phyloP scores from a whole-genome alignment of 2,797 vertebrate species.

The Acanthornis magna region DNA sequence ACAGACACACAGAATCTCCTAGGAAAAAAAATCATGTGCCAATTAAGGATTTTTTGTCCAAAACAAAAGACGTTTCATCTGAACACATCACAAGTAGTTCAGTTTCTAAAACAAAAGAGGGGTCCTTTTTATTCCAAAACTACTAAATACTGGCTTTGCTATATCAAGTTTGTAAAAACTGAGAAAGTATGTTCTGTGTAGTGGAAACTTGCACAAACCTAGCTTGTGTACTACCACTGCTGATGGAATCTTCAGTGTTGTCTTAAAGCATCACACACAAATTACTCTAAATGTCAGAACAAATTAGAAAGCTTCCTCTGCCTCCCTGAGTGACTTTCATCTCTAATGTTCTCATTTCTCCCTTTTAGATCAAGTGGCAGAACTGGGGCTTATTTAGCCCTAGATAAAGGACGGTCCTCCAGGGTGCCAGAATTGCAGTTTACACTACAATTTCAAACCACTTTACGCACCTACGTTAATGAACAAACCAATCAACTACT shows the following conservation, averaged over 20 bases:
- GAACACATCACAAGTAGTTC: neutral
- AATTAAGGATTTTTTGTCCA: neutral
- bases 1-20: neutral
- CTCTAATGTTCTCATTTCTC: neutral
- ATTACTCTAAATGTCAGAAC: slow-evolving; percentile 31
- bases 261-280: slow-evolving; percentile 35
- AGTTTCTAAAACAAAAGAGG: neutral
- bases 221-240: neutral
- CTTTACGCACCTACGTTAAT: neutral
- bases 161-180: neutral
- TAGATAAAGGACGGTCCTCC: neutral
- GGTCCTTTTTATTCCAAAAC: neutral
- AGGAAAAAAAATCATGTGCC: neutral
- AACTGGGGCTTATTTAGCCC: neutral
- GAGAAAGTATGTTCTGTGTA: neutral
- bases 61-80: neutral
- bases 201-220: neutral
- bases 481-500: slow-evolving; percentile 68
- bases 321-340: slow-evolving; percentile 2
- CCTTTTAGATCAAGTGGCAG: neutral
- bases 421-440: neutral
- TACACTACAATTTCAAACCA: neutral
- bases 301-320: neutral
- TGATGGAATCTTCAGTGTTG: slow-evolving; percentile 3
- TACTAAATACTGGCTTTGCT: neutral